Evolutionary conservation across 2,888 invertebrate genomes (phyloP), one percentile per base, ranked within the genome.

Genomic region (Geophilus truncorum): DNA sequence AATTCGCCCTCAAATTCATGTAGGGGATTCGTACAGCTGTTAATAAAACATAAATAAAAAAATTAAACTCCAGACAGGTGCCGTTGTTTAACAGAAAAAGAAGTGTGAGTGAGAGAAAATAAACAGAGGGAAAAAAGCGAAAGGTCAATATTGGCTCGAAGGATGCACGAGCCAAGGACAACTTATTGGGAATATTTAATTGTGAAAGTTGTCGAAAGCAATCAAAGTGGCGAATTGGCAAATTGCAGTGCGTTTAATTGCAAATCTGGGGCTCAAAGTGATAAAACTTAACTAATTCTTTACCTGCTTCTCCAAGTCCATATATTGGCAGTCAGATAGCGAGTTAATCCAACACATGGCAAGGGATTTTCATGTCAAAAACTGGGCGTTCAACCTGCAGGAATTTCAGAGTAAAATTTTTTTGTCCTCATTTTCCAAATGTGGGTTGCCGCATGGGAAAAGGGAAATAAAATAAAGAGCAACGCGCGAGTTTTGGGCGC

Each of bases 61-160:
- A n/a, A 51, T 51, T 51, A 51, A 51, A 51, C 51, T 51, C 51
- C 51, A 5, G 51, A n/a, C 51, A 51, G 51, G 51, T 51, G 51
- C 51, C 18, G 51, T 51, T 51, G 51, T 51, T 51, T n/a, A 51
- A 18, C 51, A 51, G 7, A 51, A 51, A 6, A 51, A 51, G 32
- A 6, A 32, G 32, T 32, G 32, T 9, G 32, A 51, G 32, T 9
- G 32, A 51, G 51, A 51, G 7, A 51, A 45, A 51, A 45, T 15
- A 45, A 25, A 10, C 4, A 6, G 21, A 62, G 9, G 15, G 23
- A 28, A 28, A 70, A 70, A 10, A n/a, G n/a, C n/a, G 3, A 70
- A 70, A 70, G 25, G 70, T 70, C 70, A 70, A 70, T 70, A 70
- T 70, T 70, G 70, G 70, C 25, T 12, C 70, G 25, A 70, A 70